Conservation (phyloP, 2,797 vertebrate species). For the Tapirus indicus region DNA sequence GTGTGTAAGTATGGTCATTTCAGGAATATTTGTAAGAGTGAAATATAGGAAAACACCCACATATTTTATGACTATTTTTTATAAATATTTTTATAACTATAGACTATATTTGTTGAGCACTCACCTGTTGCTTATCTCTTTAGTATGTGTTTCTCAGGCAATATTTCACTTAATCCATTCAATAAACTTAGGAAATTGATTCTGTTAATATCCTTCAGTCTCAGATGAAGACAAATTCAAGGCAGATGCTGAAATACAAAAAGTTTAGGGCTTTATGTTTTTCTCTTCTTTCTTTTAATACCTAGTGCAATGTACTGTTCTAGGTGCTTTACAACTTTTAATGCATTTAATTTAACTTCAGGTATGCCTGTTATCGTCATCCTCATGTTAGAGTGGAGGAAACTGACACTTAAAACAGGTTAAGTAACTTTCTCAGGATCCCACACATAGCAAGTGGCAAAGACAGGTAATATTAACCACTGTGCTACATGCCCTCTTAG, state of each 20-base stretch:
- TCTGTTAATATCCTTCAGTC: background rate
- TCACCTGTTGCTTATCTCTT: background rate
- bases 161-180: conserved; percentile 14
- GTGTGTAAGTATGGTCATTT: background rate
- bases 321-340: background rate
- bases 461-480: background rate
- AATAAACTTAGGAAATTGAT: conserved; percentile 39
- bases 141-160: background rate
- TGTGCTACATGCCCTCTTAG: background rate
- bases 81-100: conserved; percentile 11
- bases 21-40: background rate
- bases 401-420: conserved; percentile 49
- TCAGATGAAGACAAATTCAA: conserved; percentile 4
- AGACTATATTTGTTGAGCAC: background rate
- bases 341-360: background rate
- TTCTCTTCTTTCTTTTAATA: background rate
- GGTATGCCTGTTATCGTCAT: background rate
- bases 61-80: background rate
- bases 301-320: background rate
- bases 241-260: background rate
- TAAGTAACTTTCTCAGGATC: conserved; percentile 36
- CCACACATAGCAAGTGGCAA: conserved; percentile 37
- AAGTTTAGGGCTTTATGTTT: background rate
- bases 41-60: background rate
- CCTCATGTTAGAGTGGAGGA: conserved; percentile 37